phyloP scores from a whole-genome alignment of 2,888 invertebrate genomes.

The Agrochola circellaris region DNA sequence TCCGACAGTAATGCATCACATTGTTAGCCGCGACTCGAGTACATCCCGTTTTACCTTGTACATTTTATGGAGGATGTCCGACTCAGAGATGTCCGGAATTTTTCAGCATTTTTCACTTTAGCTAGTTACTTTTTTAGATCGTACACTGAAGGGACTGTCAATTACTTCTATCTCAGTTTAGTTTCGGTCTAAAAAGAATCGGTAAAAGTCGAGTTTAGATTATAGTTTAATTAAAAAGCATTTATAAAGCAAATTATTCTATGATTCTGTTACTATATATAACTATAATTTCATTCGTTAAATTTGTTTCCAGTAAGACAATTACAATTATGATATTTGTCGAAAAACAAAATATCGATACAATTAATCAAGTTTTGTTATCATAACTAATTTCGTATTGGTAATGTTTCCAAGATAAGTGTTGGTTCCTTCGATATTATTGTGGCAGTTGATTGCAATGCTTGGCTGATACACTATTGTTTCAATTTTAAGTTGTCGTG shows the following conservation, averaged over 20 bases:
- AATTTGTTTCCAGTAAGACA: not conserved
- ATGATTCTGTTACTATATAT: conserved; percentile 3
- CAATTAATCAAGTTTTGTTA: conserved; percentile 71
- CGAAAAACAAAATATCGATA: conserved; percentile 48
- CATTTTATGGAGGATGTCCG: conserved; percentile 24
- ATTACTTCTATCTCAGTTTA: not conserved
- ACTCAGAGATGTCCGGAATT: not conserved
- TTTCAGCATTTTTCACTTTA: conserved; percentile 11
- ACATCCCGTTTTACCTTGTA: conserved; percentile 64
- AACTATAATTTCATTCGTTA: not conserved
- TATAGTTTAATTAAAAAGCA: not conserved
- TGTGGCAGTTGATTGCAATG: conserved; percentile 73
- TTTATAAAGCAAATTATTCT: not conserved
- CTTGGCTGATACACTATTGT: conserved; percentile 68
- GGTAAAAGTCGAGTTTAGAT: not conserved
- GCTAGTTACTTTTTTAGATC: not conserved
- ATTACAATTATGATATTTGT: conserved; percentile 18
- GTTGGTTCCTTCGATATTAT: conserved; percentile 68
- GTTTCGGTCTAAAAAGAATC: not conserved
- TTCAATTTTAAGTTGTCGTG: conserved; percentile 50
- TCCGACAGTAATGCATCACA: conserved; percentile 79
- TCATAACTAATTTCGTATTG: conserved; percentile 70
- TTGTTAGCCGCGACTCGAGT: conserved; percentile 72
- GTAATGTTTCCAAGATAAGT: conserved; percentile 72
- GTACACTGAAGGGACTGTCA: not conserved